Conservation (phyloP, 2,888 invertebrate species). For the Hofmannophila pseudospretella region DNA sequence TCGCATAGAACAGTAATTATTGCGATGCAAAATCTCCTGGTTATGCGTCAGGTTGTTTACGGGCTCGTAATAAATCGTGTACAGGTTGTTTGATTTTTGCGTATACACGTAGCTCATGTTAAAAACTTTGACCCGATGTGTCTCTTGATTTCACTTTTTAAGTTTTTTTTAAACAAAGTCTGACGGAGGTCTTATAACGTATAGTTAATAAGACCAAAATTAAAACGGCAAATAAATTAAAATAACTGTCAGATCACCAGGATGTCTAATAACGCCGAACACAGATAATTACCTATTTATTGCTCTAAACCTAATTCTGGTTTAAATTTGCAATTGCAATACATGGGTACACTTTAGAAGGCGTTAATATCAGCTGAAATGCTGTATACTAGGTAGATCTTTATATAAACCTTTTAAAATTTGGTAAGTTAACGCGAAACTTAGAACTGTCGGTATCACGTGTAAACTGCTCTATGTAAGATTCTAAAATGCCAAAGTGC, state of each 20-base stretch:
- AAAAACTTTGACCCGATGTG: constrained; percentile 20
- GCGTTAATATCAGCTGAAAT: too few species aligned
- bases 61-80: constrained; percentile 34
- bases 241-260: not conserved
- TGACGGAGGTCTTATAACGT: constrained; percentile 41
- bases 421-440: too few species aligned
- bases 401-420: too few species aligned
- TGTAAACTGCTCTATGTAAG: not conserved
- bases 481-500: not conserved
- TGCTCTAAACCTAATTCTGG: not conserved
- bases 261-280: constrained; percentile 5
- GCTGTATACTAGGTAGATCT: not conserved
- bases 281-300: not conserved
- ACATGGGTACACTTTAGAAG: not conserved
- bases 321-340: not conserved
- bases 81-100: constrained; percentile 37
- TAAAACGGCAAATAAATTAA: constrained; percentile 17
- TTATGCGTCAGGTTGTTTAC: constrained; percentile 31
- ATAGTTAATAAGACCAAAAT: constrained; percentile 45
- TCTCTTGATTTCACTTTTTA: constrained; percentile 4
- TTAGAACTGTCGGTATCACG: not conserved
- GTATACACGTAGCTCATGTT: constrained; percentile 58
- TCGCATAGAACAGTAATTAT: constrained; percentile 47
- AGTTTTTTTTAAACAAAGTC: constrained; percentile 14
- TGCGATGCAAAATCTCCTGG: constrained; percentile 37